phyloP scores from a whole-genome alignment of 2,797 vertebrate species.

The Miichthys miiuy region DNA sequence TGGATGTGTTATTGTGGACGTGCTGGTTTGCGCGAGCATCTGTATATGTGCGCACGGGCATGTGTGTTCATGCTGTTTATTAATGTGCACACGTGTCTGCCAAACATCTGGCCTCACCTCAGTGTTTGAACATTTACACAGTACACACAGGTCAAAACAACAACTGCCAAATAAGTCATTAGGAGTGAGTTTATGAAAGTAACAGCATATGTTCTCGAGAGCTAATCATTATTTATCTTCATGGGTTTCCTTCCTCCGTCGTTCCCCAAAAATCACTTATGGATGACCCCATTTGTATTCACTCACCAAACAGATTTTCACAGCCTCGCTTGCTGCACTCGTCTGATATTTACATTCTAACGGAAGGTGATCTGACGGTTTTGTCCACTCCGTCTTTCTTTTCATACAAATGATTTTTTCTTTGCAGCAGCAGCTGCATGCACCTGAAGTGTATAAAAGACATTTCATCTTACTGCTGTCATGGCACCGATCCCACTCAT shows the following conservation, averaged over 20 bases:
- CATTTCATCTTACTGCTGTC: slow-evolving; percentile 58
- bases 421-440: background rate
- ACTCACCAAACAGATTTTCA: slow-evolving; percentile 37
- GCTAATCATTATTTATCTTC: slow-evolving; percentile 72
- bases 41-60: slow-evolving; percentile 33
- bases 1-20: slow-evolving; percentile 15
- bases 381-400: slow-evolving; percentile 18
- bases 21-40: slow-evolving; percentile 38
- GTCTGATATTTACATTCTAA: slow-evolving; percentile 62
- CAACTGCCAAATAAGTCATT: slow-evolving; percentile 78
- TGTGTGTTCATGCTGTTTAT: slow-evolving; percentile 63
- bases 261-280: slow-evolving; percentile 57
- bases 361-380: slow-evolving; percentile 44
- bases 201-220: slow-evolving; percentile 67
- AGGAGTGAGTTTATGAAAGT: slow-evolving; percentile 63
- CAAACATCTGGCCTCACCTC: slow-evolving; percentile 82
- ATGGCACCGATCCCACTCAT: slow-evolving; percentile 64
- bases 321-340: slow-evolving; percentile 17
- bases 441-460: slow-evolving; percentile 46
- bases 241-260: slow-evolving; percentile 54
- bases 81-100: slow-evolving; percentile 67
- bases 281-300: slow-evolving; percentile 66
- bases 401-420: slow-evolving; percentile 37
- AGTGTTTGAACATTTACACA: slow-evolving; percentile 75
- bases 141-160: slow-evolving; percentile 77